These are phyloP conservation scores for Ecdyonurus torrentis DNA, from an alignment of 2,888 invertebrate species.

Conservation along the genomic window DNA sequence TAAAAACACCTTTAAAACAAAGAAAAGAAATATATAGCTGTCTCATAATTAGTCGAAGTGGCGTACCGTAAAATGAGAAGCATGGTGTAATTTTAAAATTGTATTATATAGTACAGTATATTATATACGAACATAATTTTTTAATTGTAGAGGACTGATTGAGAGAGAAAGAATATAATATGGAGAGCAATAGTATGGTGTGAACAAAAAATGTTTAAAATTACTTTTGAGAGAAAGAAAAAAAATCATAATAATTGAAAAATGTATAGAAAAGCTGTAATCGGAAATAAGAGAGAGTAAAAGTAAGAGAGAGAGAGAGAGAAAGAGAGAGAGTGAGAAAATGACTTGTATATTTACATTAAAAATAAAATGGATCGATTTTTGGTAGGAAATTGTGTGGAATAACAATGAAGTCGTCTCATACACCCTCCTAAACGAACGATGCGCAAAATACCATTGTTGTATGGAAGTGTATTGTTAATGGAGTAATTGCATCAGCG, in stretches of 20 bases:
- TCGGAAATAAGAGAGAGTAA: too few species aligned
- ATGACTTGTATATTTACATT: neutral
- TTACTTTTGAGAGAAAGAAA: too few species aligned
- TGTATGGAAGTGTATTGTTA: neutral
- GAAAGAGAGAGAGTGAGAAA: too few species aligned
- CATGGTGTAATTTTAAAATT: neutral
- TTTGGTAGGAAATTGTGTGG: constrained; percentile 10
- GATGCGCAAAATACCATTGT: neutral
- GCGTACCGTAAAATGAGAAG: neutral
- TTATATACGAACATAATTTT: neutral
- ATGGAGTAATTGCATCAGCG: constrained; percentile 3
- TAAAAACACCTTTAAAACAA: neutral
- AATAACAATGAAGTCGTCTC: constrained; percentile 9
- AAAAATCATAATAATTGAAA: too few species aligned
- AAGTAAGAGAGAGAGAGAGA: too few species aligned
- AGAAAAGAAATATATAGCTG: neutral
- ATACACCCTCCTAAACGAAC: neutral
- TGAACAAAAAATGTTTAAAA: too few species aligned
- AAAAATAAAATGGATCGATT: neutral
- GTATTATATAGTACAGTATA: neutral
- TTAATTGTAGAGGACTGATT: too few species aligned
- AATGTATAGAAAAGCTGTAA: too few species aligned
- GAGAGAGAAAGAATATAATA: too few species aligned
- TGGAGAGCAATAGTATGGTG: too few species aligned
- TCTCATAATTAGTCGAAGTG: neutral